Evolutionary conservation across 2,113 vertebrate species (phyloP).

Genomic region (Holacanthus passer): DNA sequence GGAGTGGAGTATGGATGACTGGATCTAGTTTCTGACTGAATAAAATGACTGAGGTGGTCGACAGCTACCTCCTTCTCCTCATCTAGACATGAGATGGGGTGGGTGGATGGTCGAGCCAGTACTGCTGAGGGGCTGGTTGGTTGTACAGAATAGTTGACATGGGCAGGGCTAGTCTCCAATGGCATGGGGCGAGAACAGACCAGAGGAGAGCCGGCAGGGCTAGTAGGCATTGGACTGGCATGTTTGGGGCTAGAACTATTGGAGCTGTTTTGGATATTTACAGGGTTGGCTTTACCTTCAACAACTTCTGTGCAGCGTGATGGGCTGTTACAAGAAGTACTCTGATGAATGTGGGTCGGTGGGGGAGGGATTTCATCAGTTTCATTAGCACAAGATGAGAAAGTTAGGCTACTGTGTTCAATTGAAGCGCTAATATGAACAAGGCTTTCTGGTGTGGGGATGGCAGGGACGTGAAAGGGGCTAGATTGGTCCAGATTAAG

Average conservation of each 20-base stretch:
- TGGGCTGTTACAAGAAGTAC: conserved; percentile 21
- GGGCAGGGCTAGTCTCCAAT: neutral
- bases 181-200: neutral
- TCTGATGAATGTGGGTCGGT: conserved; percentile 13
- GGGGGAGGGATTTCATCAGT: conserved; percentile 3
- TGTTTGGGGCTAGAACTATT: conserved; percentile 26
- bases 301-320: conserved; percentile 8
- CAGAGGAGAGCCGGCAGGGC: conserved; percentile 10
- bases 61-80: conserved; percentile 24
- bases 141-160: neutral
- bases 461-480: neutral
- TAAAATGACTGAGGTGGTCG: neutral
- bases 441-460: conserved; percentile 72
- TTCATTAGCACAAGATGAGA: conserved; percentile 41
- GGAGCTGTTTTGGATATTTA: conserved; percentile 13
- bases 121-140: neutral
- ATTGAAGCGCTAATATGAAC: conserved; percentile 60
- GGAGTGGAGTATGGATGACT: neutral
- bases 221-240: conserved; percentile 39
- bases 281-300: neutral
- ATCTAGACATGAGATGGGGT: conserved; percentile 7
- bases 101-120: neutral
- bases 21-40: conserved; percentile 14
- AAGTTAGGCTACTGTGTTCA: conserved; percentile 66
- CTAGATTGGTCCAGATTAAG: neutral